Conservation (phyloP, 2,888 invertebrate species). For the Priocnemis perturbator region DNA sequence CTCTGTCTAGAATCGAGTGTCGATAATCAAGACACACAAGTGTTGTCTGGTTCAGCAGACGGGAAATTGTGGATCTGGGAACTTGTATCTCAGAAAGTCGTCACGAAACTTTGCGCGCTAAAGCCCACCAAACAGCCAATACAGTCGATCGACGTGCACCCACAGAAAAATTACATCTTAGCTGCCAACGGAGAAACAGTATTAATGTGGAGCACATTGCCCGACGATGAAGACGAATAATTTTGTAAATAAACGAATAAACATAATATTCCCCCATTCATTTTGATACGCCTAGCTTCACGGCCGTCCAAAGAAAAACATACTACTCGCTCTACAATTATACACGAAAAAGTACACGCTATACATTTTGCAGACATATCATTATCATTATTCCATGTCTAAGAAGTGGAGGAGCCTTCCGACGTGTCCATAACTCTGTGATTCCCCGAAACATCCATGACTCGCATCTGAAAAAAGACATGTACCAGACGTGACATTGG, state of each 20-base stretch:
- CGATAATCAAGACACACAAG: constrained; percentile 88
- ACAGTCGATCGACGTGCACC: constrained; percentile 87
- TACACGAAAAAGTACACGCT: too few relatives aligned
- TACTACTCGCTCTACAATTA: too few relatives aligned
- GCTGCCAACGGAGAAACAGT: constrained; percentile 86
- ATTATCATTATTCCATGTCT: too few relatives aligned
- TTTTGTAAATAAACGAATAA: not conserved
- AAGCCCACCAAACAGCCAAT: constrained; percentile 71
- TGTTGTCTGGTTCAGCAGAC: constrained; percentile 93
- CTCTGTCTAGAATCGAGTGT: constrained; percentile 92
- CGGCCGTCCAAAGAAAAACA: too few relatives aligned
- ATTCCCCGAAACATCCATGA: too few relatives aligned
- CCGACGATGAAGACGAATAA: constrained; percentile 10
- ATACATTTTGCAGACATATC: too few relatives aligned
- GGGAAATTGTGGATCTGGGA: constrained; percentile 94
- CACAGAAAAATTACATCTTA: constrained; percentile 82
- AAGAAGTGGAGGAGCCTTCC: too few relatives aligned
- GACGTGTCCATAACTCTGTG: too few relatives aligned
- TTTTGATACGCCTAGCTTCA: too few relatives aligned
- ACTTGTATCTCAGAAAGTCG: constrained; percentile 84
- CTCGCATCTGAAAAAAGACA: too few relatives aligned
- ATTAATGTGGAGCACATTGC: constrained; percentile 80
- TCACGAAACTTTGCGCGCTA: constrained; percentile 69
- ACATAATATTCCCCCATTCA: too few relatives aligned
- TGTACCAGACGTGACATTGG: too few relatives aligned